Evolutionary conservation across 2,888 invertebrate genomes (phyloP).

Genomic region (Calameuta idolon): DNA sequence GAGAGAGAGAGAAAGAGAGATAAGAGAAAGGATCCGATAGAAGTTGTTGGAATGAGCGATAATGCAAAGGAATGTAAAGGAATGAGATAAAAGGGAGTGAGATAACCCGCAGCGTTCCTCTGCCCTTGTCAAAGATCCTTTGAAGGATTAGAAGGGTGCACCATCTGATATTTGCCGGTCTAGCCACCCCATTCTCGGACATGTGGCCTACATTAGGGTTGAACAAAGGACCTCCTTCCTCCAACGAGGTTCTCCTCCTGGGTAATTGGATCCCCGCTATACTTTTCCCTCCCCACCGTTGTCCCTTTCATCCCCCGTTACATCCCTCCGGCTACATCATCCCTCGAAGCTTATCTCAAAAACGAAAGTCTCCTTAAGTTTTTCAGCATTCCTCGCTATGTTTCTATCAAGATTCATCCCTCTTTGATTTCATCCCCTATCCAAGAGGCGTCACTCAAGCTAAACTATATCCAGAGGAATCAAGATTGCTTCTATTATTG

Average conservation of each 20-base stretch:
- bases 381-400: background rate
- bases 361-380: background rate
- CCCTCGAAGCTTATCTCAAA: background rate
- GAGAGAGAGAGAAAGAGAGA: no score
- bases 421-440: background rate
- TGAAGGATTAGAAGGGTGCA: conserved; percentile 10
- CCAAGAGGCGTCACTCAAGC: background rate
- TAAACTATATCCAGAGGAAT: background rate
- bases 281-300: background rate
- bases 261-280: background rate
- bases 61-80: background rate
- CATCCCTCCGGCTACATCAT: background rate
- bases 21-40: background rate
- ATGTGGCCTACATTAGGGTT: conserved; percentile 37
- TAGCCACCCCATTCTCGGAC: conserved; percentile 13
- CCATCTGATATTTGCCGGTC: background rate
- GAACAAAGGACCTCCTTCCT: conserved; percentile 16
- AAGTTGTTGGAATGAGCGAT: background rate
- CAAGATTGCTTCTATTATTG: background rate
- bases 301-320: background rate
- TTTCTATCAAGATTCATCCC: background rate
- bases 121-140: conserved; percentile 19
- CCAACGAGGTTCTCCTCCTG: background rate
- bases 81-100: background rate
- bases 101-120: conserved; percentile 8